Evolutionary conservation across 2,797 vertebrate genomes (phyloP), one percentile per base, ranked within the genome.

Genomic region (Notoglanidium macrostoma): DNA sequence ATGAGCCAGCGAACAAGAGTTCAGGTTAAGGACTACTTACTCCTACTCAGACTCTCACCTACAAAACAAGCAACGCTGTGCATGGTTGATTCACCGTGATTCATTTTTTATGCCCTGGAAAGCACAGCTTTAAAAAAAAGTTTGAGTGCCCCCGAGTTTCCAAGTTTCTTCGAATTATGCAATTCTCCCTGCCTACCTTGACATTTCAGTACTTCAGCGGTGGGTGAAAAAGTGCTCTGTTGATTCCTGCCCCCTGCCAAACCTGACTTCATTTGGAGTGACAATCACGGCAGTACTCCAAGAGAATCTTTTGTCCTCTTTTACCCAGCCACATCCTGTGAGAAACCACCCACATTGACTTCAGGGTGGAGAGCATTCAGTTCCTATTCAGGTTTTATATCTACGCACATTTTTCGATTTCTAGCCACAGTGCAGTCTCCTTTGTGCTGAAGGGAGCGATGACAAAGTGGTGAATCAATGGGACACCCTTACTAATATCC

Each of bases 241-340:
- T 59, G 83, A 49, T 46, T 61, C 55, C 54, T 61, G 55, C 51
- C 70, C 83, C 67, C 70, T 54, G 70, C 83, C 83, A 85, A 85
- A 85, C 54, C 83, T 59, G 83, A 85, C 68, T 85, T 73, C 32
- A 74, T 74, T 29, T 59, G 54, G 83, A 85, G 54, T 73, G 83
- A 85, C 83, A 85, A 73, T 85, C 54, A 40, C 1, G 9, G 32
- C 19, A 6, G 54, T 61, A 61, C 51, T 61, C 83, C 26, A 21
- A 70, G 21, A 46, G 54, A 73, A 61, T 59, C 51, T 84, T 85
- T 85, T 85, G 83, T 73, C 83, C 54, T 51, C 46, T n/a, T 44
- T 84, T 11, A 29, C 32, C 55, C 83, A 73, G 83, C 35, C 83
- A n/a, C 67, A 74, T 74, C 51, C 70, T 74, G 83, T n/a, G 70